A percentile compares a stretch with the other conserved stretches of the same genome.
These are phyloP conservation scores for Tragelaphus strepsiceros DNA, from an alignment of 2,113 vertebrate species.

Conservation along the genomic window DNA sequence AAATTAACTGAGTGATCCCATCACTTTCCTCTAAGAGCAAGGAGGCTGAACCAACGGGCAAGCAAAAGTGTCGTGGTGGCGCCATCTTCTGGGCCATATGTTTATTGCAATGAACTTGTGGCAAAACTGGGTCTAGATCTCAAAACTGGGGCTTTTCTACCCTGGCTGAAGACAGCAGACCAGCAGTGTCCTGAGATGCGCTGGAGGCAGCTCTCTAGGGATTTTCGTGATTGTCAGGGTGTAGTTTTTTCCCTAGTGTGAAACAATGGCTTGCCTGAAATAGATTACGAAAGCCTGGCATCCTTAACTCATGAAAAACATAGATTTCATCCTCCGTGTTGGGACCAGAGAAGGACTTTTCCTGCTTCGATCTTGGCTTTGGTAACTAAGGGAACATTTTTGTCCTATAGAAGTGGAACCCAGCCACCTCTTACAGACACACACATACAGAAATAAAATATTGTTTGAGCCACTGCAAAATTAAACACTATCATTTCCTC, in stretches of 20 bases:
- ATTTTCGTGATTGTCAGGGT: not conserved
- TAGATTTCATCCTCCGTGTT: not conserved
- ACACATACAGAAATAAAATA: not conserved
- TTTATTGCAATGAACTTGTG: not conserved
- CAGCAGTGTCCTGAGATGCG: not conserved
- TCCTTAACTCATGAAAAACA: not conserved
- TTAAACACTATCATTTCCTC: not conserved
- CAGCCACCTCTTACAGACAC: not conserved
- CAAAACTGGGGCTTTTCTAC: not conserved
- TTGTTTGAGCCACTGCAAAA: not conserved
- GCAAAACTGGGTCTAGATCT: not conserved
- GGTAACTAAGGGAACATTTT: not conserved
- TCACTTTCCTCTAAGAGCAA: not conserved
- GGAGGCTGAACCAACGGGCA: not conserved
- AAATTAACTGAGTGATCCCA: not conserved
- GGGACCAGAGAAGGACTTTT: not conserved
- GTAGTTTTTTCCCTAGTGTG: not conserved
- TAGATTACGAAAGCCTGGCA: not conserved
- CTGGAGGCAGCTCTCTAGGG: not conserved
- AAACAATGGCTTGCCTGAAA: not conserved
- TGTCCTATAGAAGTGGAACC: not conserved
- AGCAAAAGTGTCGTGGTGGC: not conserved
- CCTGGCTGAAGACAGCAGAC: no score
- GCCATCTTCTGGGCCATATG: constrained; percentile 70
- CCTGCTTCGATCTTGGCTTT: not conserved